A percentile compares a stretch with the other conserved stretches of the same genome.
Conservation (phyloP, 2,888 invertebrate genomes). For the Ephialtes manifestator region DNA sequence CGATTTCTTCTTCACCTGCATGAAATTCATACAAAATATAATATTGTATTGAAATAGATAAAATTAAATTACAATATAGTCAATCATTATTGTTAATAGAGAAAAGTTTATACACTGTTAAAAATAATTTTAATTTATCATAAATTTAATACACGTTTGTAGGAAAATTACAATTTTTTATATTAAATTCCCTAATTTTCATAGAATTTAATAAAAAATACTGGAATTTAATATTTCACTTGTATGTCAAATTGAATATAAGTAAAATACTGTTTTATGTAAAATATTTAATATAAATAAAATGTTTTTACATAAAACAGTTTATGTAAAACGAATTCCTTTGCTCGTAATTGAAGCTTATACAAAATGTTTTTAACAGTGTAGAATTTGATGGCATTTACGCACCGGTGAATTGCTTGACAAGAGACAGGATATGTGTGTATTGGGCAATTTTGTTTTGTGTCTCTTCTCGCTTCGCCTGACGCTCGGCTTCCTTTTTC, state of each 20-base stretch:
- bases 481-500: conserved; percentile 91
- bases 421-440: conserved; percentile 91
- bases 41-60: neutral
- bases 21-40: neutral
- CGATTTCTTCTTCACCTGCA: conserved; percentile 89
- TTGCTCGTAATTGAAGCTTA: too few relatives aligned
- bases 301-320: too few relatives aligned
- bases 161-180: too few relatives aligned
- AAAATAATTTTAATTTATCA: neutral
- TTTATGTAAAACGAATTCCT: too few relatives aligned
- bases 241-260: too few relatives aligned
- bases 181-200: too few relatives aligned
- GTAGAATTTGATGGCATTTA: conserved; percentile 6
- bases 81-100: neutral
- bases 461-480: conserved; percentile 90
- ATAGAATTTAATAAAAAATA: too few relatives aligned
- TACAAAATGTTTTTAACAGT: too few relatives aligned
- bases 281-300: too few relatives aligned
- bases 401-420: conserved; percentile 87
- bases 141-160: conserved; percentile 9
- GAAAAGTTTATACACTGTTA: neutral
- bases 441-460: conserved; percentile 91
- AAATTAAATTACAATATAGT: neutral
- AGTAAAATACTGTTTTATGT: too few relatives aligned
- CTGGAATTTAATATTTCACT: too few relatives aligned